Base-by-base conservation (phyloP, 2,888 invertebrate genomes). In the Acronicta aceris region DNA sequence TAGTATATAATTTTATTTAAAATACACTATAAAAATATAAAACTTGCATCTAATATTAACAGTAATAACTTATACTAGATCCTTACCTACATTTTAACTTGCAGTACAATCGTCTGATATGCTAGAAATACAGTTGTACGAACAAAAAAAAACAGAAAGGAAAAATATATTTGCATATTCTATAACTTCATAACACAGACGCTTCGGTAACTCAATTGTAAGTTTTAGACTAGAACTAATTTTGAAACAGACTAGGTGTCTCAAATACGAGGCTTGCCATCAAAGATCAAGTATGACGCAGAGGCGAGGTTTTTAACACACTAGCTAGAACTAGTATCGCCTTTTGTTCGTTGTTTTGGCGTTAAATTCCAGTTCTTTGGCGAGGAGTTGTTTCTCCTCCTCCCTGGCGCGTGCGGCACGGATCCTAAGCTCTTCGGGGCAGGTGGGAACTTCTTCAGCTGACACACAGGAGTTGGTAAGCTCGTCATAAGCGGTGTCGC, bases 401-500 rank as follows among this genome's bases (percentile, higher is more conserved):
- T 88, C 87, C 8, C 89, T 87, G 16, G 87, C 81, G 8, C 78
- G 76, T 3, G 89, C 87, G 0, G 93, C 93, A 0, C 80, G 71
- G 0, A 75, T 71, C 33, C 86, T 86, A 1, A 94, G 83, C 45
- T 92, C 91, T 42, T 74, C 67, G 52, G 96, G 96, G 87, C 98
- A 98, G 67, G 96, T 96, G 4, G 96, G 95, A 12, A 98, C 97
- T 85, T 97, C 97, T 75, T 97, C 97, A 51, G 96, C 96, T 5
- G 96, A 96, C 53, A 98, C 97, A 81, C 98, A 98, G 33, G 95
- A 90, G 51, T 96, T 96, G 1, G 95, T 96, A 45, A 96, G 89
- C 13, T 97, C 96, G 83, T 98, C 98, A 88, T 97, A 98, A 3
- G 97, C 98, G 21, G 95, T 95, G 69, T 96, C 97, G 60, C 96